Evolutionary conservation across 2,888 invertebrate species (phyloP).

Genomic region (Heliconius cydno): DNA sequence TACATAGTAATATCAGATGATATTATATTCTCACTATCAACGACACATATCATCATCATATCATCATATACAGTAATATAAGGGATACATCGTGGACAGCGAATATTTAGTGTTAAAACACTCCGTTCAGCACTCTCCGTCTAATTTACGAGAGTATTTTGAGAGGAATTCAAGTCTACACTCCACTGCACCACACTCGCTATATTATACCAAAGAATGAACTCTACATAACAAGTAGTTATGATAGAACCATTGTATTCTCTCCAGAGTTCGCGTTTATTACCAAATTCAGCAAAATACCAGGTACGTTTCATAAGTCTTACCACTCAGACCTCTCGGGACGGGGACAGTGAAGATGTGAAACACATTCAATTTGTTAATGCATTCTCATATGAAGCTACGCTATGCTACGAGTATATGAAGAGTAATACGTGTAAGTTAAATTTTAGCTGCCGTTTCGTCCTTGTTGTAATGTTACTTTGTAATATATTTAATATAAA

Average conservation of each 20-base stretch:
- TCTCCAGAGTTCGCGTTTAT: slow-evolving; percentile 3
- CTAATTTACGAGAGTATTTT: no score
- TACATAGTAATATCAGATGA: no score
- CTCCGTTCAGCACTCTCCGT: no score
- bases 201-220: no score
- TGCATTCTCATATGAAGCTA: slow-evolving; percentile 31
- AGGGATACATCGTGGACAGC: no score
- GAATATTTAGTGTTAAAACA: no score
- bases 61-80: no score
- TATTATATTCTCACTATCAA: no score
- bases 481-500: background rate
- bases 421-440: slow-evolving; percentile 2
- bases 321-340: slow-evolving; percentile 19
- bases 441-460: background rate
- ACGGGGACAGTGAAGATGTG: slow-evolving; percentile 1
- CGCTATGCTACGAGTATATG: background rate
- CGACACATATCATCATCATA: no score
- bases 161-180: no score
- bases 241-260: background rate
- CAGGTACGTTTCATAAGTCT: slow-evolving; percentile 15
- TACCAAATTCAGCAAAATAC: slow-evolving; percentile 13
- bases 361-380: slow-evolving; percentile 27
- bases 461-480: background rate
- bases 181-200: no score
- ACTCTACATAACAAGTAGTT: background rate